phyloP scores from a whole-genome alignment of 2,888 invertebrate species.

The Isotomurus palustris region DNA sequence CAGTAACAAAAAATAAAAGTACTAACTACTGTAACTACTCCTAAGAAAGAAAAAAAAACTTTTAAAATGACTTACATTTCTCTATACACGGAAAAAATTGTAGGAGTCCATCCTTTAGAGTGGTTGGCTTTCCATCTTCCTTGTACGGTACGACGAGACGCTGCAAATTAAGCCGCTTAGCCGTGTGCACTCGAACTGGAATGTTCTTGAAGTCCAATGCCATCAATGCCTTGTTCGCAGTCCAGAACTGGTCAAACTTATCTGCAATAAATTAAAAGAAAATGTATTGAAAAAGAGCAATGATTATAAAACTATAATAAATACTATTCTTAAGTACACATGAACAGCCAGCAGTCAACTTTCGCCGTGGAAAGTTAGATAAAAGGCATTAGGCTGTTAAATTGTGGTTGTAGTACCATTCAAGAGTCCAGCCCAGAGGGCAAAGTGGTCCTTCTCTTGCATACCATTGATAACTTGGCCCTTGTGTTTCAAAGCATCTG shows the following conservation, averaged over 20 bases:
- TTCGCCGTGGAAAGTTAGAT: too few relatives aligned
- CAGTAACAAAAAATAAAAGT: slow-evolving; percentile 7
- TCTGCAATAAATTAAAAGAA: slow-evolving; percentile 57
- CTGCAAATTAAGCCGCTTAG: slow-evolving; percentile 65
- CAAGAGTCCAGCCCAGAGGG: slow-evolving; percentile 87
- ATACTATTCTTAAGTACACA: too few relatives aligned
- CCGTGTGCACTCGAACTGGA: slow-evolving; percentile 77
- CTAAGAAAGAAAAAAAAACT: background rate
- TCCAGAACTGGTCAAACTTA: slow-evolving; percentile 99
- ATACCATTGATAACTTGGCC: slow-evolving; percentile 82
- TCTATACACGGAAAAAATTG: slow-evolving; percentile 59
- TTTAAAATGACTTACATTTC: background rate
- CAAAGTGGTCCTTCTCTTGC: slow-evolving; percentile 95
- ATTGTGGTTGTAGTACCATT: slow-evolving; percentile 62
- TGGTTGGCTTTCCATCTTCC: slow-evolving; percentile 63
- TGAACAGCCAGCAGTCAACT: too few relatives aligned
- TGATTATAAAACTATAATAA: background rate
- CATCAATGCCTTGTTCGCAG: slow-evolving; percentile 92
- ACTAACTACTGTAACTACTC: slow-evolving; percentile 3
- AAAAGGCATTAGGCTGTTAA: background rate
- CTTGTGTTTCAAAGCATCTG: slow-evolving; percentile 94
- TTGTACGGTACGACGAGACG: slow-evolving; percentile 70
- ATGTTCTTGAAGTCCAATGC: slow-evolving; percentile 63
- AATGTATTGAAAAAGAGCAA: background rate
- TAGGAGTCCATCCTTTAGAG: slow-evolving; percentile 64